phyloP scores from a whole-genome alignment of 2,888 invertebrate genomes.

The Amphipyra tragopoginis region DNA sequence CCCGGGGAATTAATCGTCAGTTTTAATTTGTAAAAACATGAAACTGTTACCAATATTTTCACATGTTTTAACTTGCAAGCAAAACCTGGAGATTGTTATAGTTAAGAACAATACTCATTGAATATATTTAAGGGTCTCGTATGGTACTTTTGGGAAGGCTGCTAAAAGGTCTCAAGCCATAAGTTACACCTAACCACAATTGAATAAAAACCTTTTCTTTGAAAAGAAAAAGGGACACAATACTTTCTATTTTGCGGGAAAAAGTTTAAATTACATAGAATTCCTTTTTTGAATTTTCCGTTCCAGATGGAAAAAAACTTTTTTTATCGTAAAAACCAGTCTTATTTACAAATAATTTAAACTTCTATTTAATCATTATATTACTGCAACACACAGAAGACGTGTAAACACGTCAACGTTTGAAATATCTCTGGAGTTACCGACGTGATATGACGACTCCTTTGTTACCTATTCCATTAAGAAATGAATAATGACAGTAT shows the following conservation, averaged over 20 bases:
- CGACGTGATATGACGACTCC: slow-evolving; percentile 12
- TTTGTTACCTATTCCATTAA: slow-evolving; percentile 29
- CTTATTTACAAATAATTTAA: too few relatives aligned
- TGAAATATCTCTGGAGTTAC: slow-evolving; percentile 3
- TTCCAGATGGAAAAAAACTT: too few relatives aligned
- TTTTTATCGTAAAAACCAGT: too few relatives aligned
- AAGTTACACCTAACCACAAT: slow-evolving; percentile 35
- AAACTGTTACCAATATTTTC: too few relatives aligned
- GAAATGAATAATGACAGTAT: slow-evolving; percentile 1
- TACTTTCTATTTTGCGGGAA: background rate
- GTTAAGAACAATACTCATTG: slow-evolving; percentile 13
- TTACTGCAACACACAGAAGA: background rate
- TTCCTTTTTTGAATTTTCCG: background rate
- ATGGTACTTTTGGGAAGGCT: slow-evolving; percentile 7
- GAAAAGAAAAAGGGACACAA: slow-evolving; percentile 1
- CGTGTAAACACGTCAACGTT: background rate
- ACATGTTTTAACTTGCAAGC: background rate
- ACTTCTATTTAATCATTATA: background rate
- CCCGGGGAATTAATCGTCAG: too few relatives aligned
- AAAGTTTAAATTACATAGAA: slow-evolving; percentile 1
- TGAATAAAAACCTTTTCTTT: slow-evolving; percentile 30
- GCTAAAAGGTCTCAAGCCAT: slow-evolving; percentile 21
- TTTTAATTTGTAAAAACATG: too few relatives aligned
- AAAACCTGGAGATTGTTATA: slow-evolving; percentile 7
- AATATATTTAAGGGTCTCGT: slow-evolving; percentile 16